Evolutionary conservation across 2,113 vertebrate species (phyloP), one percentile per base, ranked within the genome.

Genomic region (Oostethus manadensis): DNA sequence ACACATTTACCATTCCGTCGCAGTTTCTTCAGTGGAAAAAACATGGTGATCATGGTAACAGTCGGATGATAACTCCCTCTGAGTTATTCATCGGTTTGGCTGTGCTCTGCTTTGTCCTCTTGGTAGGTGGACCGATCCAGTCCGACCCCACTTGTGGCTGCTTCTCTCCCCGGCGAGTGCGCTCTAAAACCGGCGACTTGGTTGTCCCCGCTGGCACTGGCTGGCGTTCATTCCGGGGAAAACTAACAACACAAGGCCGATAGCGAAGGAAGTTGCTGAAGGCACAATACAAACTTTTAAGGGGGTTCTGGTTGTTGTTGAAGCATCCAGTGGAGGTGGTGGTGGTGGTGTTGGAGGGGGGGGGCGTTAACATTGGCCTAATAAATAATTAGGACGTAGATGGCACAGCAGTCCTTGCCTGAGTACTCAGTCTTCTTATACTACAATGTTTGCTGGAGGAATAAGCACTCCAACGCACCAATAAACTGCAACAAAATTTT

Each of bases 11-110:
- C 50, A 14, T 81, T 83, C 11, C 85, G 83, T 50, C 83, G 70
- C 60, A 90, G 69, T 60, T 85, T 91, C 66, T 85, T 89, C 49
- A 83, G 1, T 3, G 87, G 86, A 17, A 89, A 79, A 53, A 86
- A 79, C 15, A 51, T 51, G 8, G 56, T 20, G 23, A 82, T 62
- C 84, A 86, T 88, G 61, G 48, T 70, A 49, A 3, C n/a, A 63
- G 33, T 42, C 6, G 20, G 38, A 17, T 8, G 17, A 62, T 53
- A 58, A 22, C 61, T 48, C 7, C 18, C 23, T 10, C 21, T 15
- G 33, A 48, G 51, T 20, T 33, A 16, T 14, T 66, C 61, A 74
- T 74, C 46, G 5, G 20, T 18, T 48, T 20, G n/a, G 51, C 45
- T 29, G 22, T 35, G 56, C 33, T 26, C 4, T 26, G 33, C 10